phyloP scores from a whole-genome alignment of 2,797 vertebrate genomes.

The Danio albolineatus region DNA sequence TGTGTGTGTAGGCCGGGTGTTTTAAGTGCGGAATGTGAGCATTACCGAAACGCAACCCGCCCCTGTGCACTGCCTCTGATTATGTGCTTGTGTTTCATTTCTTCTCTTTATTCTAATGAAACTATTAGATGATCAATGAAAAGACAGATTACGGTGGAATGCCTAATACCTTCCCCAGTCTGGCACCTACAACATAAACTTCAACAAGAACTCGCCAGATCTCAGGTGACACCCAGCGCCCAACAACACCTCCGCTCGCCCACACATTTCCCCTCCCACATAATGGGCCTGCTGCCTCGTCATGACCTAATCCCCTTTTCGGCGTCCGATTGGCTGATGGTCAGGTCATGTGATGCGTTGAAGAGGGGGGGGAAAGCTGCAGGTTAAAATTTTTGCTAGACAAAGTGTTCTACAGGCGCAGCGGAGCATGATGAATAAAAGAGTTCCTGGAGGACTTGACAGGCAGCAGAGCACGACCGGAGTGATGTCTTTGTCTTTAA shows the following conservation, averaged over 20 bases:
- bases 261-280: slow-evolving; percentile 55
- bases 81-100: slow-evolving; percentile 62
- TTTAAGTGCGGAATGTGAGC: slow-evolving; percentile 40
- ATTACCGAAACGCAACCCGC: slow-evolving; percentile 60
- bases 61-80: slow-evolving; percentile 53
- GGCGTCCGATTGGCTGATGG: slow-evolving; percentile 52
- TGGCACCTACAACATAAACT: slow-evolving; percentile 65
- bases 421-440: slow-evolving; percentile 39
- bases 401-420: slow-evolving; percentile 55
- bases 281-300: slow-evolving; percentile 58
- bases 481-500: slow-evolving; percentile 48
- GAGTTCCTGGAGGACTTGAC: slow-evolving; percentile 49
- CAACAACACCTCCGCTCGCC: slow-evolving; percentile 59
- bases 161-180: slow-evolving; percentile 69
- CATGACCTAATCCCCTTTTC: slow-evolving; percentile 54
- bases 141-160: slow-evolving; percentile 66
- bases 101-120: slow-evolving; percentile 57
- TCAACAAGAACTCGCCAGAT: slow-evolving; percentile 54
- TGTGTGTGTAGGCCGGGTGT: slow-evolving; percentile 33
- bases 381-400: slow-evolving; percentile 48
- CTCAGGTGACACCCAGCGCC: slow-evolving; percentile 59
- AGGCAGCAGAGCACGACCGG: slow-evolving; percentile 25
- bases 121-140: slow-evolving; percentile 61
- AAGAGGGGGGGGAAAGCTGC: slow-evolving; percentile 45
- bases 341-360: slow-evolving; percentile 33